Conservation (phyloP, 2,888 invertebrate species). For the Sinopyrophorus schimmeli region DNA sequence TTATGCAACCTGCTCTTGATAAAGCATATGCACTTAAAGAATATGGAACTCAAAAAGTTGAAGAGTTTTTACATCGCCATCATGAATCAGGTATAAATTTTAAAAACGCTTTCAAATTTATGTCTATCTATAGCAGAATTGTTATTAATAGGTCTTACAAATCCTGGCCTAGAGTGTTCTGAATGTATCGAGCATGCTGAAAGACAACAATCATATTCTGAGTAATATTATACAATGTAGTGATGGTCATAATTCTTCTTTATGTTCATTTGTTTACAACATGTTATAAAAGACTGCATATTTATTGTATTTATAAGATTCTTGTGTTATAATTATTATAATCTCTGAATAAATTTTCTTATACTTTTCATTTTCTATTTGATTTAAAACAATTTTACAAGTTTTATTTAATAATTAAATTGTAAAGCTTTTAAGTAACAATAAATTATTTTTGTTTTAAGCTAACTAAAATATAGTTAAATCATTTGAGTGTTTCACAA, state of each 20-base stretch:
- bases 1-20: slow-evolving; percentile 43
- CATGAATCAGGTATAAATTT: slow-evolving; percentile 11
- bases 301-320: too few relatives aligned
- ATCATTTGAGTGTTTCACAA: too few relatives aligned
- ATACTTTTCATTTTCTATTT: background rate
- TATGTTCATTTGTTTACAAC: slow-evolving; percentile 11
- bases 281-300: slow-evolving; percentile 16
- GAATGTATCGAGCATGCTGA: slow-evolving; percentile 30
- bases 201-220: too few relatives aligned
- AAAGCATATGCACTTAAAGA: slow-evolving; percentile 45
- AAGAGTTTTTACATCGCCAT: slow-evolving; percentile 41
- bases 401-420: too few relatives aligned
- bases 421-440: too few relatives aligned
- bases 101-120: background rate
- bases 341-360: slow-evolving; percentile 11
- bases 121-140: background rate
- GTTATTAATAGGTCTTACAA: slow-evolving; percentile 8
- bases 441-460: too few relatives aligned
- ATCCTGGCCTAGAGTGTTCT: slow-evolving; percentile 24
- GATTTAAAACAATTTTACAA: too few relatives aligned
- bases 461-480: too few relatives aligned
- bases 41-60: slow-evolving; percentile 46
- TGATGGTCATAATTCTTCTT: slow-evolving; percentile 6
- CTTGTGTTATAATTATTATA: slow-evolving; percentile 5
- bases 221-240: too few relatives aligned